These are phyloP conservation scores for Nemurella pictetii DNA, from an alignment of 2,888 invertebrate genomes.

Conservation along the genomic window DNA sequence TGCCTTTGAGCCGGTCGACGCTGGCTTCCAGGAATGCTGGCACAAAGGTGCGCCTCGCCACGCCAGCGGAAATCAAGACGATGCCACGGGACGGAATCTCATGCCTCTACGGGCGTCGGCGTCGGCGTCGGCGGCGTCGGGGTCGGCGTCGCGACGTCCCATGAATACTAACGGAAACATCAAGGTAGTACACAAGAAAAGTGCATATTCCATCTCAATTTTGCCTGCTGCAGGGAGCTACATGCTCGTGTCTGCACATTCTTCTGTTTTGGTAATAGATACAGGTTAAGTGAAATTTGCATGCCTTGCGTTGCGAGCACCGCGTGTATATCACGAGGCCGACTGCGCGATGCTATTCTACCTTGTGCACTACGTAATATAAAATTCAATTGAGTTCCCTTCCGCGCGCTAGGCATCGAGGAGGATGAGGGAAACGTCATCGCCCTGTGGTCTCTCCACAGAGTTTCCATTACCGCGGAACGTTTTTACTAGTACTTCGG, in stretches of 20 bases:
- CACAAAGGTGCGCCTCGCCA: not conserved
- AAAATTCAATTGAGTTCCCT: constrained; percentile 2
- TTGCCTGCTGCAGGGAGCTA: too few relatives aligned
- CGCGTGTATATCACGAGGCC: not conserved
- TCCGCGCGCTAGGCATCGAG: not conserved
- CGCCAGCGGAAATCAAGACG: not conserved
- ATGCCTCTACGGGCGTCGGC: not conserved
- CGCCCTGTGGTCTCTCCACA: not conserved
- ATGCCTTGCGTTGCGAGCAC: not conserved
- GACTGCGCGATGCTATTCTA: not conserved
- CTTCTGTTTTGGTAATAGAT: not conserved
- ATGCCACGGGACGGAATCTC: not conserved
- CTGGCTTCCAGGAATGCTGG: not conserved
- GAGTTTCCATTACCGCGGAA: constrained; percentile 26
- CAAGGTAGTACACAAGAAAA: not conserved
- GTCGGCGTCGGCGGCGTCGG: not conserved
- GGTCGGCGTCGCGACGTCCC: not conserved
- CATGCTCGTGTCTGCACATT: not conserved
- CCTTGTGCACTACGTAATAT: not conserved
- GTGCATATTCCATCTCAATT: not conserved
- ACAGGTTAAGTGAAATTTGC: not conserved
- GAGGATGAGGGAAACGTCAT: not conserved
- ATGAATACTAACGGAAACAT: not conserved
- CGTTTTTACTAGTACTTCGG: constrained; percentile 23
- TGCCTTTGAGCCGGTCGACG: not conserved